Conservation (phyloP, 2,888 invertebrate genomes). For the Eutolmus rufibarbis region DNA sequence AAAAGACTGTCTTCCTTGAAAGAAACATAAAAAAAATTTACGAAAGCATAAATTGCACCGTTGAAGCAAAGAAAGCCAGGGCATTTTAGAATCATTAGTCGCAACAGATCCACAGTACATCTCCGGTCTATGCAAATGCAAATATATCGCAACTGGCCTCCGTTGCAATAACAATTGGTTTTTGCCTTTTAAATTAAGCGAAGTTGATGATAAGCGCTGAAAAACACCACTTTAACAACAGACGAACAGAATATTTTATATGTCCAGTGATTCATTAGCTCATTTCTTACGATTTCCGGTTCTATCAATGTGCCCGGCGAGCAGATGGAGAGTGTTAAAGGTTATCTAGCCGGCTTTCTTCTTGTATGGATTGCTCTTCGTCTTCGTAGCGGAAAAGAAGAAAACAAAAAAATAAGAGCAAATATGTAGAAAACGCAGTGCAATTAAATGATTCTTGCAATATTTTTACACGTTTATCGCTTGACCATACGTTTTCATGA, state of each 20-base stretch:
- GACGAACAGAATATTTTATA: background rate
- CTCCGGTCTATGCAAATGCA: background rate
- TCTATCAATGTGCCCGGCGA: background rate
- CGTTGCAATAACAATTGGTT: background rate
- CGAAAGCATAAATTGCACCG: background rate
- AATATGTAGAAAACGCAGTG: background rate
- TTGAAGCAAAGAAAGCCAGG: background rate
- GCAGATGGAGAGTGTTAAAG: background rate
- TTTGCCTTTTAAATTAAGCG: background rate
- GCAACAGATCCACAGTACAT: background rate
- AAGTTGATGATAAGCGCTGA: background rate
- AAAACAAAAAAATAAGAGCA: background rate
- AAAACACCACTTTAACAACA: background rate
- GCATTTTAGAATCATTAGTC: background rate
- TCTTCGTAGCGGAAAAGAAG: background rate
- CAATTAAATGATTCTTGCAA: background rate
- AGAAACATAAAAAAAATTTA: background rate
- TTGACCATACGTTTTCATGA: background rate
- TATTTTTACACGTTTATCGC: background rate
- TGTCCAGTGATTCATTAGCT: background rate
- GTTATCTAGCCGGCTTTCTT: background rate
- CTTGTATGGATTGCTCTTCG: background rate
- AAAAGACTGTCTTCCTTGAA: no score
- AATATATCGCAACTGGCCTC: background rate
- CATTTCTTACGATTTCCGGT: conserved; percentile 11